Evolutionary conservation across 2,888 invertebrate species (phyloP).

Genomic region (Graphium colonna): DNA sequence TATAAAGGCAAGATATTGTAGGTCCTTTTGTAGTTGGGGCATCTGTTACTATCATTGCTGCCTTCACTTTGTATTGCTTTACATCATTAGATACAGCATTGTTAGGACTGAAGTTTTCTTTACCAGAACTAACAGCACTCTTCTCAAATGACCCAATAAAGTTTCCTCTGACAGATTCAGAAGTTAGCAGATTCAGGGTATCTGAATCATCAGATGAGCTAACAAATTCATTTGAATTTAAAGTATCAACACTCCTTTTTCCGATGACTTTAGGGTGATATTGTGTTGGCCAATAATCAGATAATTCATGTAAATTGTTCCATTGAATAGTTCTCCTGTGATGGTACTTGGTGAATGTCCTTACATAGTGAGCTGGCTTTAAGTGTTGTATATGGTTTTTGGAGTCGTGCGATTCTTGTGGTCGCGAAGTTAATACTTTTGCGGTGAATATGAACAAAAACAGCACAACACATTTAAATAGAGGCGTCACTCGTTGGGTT

Average conservation of each 20-base stretch:
- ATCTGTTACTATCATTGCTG: conserved; percentile 42
- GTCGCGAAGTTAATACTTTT: conserved; percentile 66
- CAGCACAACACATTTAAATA: conserved; percentile 68
- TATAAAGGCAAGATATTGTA: conserved; percentile 61
- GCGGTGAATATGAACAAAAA: conserved; percentile 73
- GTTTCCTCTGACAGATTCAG: conserved; percentile 40
- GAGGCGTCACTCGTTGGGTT: conserved; percentile 59
- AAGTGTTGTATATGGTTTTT: conserved; percentile 59
- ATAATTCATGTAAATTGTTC: conserved; percentile 48
- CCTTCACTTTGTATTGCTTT: conserved; percentile 51
- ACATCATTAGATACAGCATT: conserved; percentile 45
- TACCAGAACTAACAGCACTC: conserved; percentile 41
- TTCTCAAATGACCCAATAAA: conserved; percentile 44
- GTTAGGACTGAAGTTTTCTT: conserved; percentile 39
- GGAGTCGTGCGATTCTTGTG: conserved; percentile 59
- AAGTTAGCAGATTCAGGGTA: conserved; percentile 41
- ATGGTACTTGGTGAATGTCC: conserved; percentile 72
- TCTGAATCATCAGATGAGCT: conserved; percentile 34
- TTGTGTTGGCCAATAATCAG: conserved; percentile 43
- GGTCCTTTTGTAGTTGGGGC: conserved; percentile 47
- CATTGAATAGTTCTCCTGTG: conserved; percentile 67
- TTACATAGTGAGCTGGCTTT: conserved; percentile 65
- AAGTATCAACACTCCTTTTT: conserved; percentile 54
- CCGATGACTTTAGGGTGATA: conserved; percentile 46
- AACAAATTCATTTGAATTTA: conserved; percentile 49